phyloP scores from a whole-genome alignment of 2,888 invertebrate genomes.

The Mongoloraphidia duomilia region DNA sequence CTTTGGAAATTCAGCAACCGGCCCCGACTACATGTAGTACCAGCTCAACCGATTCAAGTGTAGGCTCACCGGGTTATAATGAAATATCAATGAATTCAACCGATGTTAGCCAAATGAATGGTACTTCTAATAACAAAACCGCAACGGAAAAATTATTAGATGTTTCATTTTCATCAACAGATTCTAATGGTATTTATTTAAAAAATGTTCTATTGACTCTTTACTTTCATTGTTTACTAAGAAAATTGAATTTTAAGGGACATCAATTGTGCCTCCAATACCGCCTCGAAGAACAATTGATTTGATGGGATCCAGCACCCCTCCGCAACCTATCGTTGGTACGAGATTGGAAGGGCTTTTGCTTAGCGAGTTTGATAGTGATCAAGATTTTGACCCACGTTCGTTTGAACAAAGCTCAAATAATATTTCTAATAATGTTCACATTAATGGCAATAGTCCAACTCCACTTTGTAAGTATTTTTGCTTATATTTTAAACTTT shows the following conservation, averaged over 20 bases:
- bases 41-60: conserved; percentile 13
- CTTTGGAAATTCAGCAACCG: conserved; percentile 31
- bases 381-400: conserved; percentile 74
- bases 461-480: too few species aligned
- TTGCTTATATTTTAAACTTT: too few species aligned
- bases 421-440: background rate
- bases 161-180: background rate
- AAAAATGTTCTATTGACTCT: background rate
- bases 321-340: conserved; percentile 47
- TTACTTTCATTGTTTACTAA: background rate
- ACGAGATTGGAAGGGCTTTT: conserved; percentile 64
- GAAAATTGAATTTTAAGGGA: conserved; percentile 1
- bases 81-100: background rate
- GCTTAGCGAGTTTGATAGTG: conserved; percentile 67
- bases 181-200: background rate
- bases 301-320: conserved; percentile 9
- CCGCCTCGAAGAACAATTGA: conserved; percentile 33
- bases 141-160: background rate
- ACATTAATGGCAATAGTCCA: background rate
- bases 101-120: background rate
- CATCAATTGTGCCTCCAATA: conserved; percentile 29
- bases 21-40: conserved; percentile 24
- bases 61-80: too few species aligned
- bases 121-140: background rate
- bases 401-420: conserved; percentile 44